phyloP scores from a whole-genome alignment of 2,797 vertebrate species.

The Loris lydekkerianus region DNA sequence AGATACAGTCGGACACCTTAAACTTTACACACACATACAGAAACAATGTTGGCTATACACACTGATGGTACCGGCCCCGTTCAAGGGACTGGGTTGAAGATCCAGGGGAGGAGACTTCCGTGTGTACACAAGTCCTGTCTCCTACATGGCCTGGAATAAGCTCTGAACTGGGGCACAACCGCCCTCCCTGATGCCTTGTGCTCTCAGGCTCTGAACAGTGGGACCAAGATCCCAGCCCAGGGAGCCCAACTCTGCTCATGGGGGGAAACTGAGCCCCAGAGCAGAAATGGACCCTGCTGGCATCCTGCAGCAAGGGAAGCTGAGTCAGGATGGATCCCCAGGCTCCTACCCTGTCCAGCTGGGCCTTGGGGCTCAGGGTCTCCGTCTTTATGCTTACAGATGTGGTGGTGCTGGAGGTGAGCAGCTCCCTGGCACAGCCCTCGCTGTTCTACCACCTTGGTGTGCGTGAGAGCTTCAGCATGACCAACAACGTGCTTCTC shows the following conservation, averaged over 20 bases:
- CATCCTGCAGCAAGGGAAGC: neutral
- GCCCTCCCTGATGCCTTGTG: neutral
- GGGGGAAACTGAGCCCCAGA: neutral
- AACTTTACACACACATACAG: neutral
- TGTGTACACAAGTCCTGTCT: neutral
- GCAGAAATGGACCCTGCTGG: neutral
- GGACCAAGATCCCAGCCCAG: neutral
- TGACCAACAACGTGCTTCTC: constrained; percentile 95
- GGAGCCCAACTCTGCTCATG: neutral
- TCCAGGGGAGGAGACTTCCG: neutral
- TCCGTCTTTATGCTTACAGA: constrained; percentile 86
- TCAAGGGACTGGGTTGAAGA: neutral
- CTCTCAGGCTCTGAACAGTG: neutral
- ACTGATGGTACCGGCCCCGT: neutral
- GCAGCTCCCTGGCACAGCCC: constrained; percentile 92
- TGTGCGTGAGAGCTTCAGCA: constrained; percentile 95
- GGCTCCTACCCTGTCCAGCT: neutral
- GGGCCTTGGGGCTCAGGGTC: neutral
- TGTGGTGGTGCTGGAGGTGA: constrained; percentile 95
- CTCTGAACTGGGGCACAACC: neutral
- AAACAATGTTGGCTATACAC: neutral
- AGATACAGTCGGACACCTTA: neutral
- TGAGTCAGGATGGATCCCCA: neutral
- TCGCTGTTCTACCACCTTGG: constrained; percentile 96
- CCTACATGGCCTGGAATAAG: neutral